phyloP scores from a whole-genome alignment of 2,113 vertebrate genomes.

The Xiphophorus couchianus region DNA sequence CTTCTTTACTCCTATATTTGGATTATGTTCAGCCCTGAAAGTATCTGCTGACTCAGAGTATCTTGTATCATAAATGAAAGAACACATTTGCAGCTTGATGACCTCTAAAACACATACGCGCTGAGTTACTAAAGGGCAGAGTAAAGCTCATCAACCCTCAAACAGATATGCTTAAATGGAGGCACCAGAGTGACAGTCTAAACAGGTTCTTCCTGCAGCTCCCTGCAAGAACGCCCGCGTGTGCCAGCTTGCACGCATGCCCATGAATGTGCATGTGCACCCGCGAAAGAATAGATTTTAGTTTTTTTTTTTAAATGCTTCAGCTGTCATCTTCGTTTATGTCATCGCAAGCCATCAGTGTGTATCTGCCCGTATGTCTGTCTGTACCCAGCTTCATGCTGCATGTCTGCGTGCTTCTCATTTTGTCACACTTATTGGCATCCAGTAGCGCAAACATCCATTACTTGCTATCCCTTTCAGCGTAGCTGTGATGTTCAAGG shows the following conservation, averaged over 20 bases:
- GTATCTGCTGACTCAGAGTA: neutral
- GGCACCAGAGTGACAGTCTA: slow-evolving; percentile 26
- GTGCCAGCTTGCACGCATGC: neutral
- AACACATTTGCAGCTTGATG: slow-evolving; percentile 7
- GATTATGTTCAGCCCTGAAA: neutral
- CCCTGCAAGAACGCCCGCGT: neutral
- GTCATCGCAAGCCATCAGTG: slow-evolving; percentile 9
- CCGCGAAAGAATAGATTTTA: neutral
- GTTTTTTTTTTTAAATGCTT: neutral
- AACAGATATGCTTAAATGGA: slow-evolving; percentile 20
- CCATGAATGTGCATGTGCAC: neutral
- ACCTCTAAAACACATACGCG: slow-evolving; percentile 1
- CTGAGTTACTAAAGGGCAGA: neutral
- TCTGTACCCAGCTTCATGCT: neutral
- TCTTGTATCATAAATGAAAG: slow-evolving; percentile 1
- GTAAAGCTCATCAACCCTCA: neutral
- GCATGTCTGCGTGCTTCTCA: slow-evolving; percentile 21
- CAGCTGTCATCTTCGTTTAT: slow-evolving; percentile 6
- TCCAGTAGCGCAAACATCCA: slow-evolving; percentile 51
- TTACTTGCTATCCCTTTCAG: slow-evolving; percentile 31
- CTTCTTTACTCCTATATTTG: neutral
- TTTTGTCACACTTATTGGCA: slow-evolving; percentile 48
- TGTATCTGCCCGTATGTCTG: neutral
- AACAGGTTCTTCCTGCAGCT: slow-evolving; percentile 34
- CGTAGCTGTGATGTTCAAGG: slow-evolving; percentile 36